phyloP scores from a whole-genome alignment of 2,797 vertebrate species.

The Oreochromis grahami region DNA sequence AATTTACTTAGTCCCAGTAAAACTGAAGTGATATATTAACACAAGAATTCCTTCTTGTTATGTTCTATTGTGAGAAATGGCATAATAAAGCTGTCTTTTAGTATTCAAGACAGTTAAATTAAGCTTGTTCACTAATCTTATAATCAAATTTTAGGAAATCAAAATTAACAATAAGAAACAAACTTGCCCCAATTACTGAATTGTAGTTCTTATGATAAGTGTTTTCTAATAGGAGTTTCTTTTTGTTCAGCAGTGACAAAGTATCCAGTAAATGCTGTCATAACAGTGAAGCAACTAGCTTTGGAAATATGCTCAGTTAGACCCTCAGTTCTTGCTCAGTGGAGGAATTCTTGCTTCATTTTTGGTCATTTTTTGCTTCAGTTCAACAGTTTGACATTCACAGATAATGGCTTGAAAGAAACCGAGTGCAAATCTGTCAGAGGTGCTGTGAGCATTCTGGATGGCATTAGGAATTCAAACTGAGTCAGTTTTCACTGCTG shows the following conservation, averaged over 20 bases:
- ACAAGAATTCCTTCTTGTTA: background rate
- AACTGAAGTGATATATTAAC: background rate
- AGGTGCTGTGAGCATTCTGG: background rate
- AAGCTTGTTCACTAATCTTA: background rate
- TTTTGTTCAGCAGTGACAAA: background rate
- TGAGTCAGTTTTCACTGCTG: background rate
- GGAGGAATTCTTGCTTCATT: background rate
- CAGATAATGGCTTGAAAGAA: background rate
- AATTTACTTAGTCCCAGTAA: background rate
- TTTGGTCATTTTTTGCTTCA: background rate
- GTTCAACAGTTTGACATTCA: background rate
- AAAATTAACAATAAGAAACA: background rate
- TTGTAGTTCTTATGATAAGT: background rate
- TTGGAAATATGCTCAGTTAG: background rate
- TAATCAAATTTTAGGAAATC: background rate
- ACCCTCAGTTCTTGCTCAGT: background rate
- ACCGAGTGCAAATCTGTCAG: background rate
- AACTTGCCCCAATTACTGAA: background rate
- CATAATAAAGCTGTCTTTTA: rapidly evolving
- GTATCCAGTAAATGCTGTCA: background rate
- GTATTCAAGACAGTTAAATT: background rate
- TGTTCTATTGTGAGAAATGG: background rate
- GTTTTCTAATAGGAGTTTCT: background rate
- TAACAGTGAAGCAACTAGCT: background rate
- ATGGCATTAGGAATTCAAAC: conserved; percentile 3